Conservation (phyloP, 2,797 vertebrate species). For the Hemibagrus guttatus region DNA sequence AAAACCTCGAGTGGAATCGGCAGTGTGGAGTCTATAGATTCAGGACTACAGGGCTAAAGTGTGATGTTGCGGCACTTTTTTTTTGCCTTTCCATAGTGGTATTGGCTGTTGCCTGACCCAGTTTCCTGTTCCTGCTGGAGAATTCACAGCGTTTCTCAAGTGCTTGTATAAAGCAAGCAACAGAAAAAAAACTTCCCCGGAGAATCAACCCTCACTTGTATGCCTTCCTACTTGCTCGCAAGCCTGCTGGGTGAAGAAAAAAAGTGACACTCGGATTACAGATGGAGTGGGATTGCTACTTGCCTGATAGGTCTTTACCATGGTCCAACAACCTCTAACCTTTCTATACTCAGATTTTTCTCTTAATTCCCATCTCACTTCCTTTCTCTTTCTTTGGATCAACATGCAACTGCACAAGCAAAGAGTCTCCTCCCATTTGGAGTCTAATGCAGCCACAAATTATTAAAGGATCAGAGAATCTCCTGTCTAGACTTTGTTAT, state of each 20-base stretch:
- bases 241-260: neutral
- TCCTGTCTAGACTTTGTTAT: too few relatives aligned
- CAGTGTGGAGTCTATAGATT: slow-evolving; percentile 40
- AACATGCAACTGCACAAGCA: neutral
- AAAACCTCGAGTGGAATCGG: slow-evolving; percentile 47
- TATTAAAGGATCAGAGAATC: neutral
- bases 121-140: slow-evolving; percentile 46
- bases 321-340: neutral
- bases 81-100: slow-evolving; percentile 12
- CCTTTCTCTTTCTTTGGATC: neutral
- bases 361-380: neutral
- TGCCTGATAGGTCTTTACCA: neutral
- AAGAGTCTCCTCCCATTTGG: neutral
- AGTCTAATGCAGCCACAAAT: slow-evolving; percentile 8
- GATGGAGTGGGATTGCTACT: neutral
- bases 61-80: slow-evolving; percentile 16
- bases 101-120: slow-evolving; percentile 59
- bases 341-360: neutral
- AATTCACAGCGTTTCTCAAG: slow-evolving; percentile 45
- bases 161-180: slow-evolving; percentile 32
- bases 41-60: slow-evolving; percentile 22
- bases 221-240: neutral
- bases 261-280: slow-evolving; percentile 22
- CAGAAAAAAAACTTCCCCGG: neutral
- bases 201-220: slow-evolving; percentile 13